These are phyloP conservation scores for Myotis vivesi DNA, from an alignment of 2,797 vertebrate species.

Conservation along the genomic window DNA sequence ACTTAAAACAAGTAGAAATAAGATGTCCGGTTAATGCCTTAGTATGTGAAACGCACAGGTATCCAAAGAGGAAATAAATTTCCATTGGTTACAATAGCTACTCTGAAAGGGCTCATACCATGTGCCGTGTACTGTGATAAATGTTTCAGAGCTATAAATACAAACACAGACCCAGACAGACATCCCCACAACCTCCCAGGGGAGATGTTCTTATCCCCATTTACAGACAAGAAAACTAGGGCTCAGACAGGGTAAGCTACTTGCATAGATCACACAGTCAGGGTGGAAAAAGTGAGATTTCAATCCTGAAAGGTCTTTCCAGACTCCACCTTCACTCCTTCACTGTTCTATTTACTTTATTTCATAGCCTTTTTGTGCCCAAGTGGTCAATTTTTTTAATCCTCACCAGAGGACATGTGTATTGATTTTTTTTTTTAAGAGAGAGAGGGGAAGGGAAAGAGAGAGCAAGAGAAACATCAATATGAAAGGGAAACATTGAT, in stretches of 20 bases:
- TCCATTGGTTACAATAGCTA: background rate
- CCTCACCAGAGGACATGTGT: background rate
- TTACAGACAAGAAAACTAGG: background rate
- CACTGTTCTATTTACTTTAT: background rate
- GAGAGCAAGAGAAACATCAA: background rate
- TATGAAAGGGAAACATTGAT: background rate
- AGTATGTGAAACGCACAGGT: background rate
- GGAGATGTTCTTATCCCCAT: background rate
- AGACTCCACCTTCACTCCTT: background rate
- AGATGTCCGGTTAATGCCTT: background rate
- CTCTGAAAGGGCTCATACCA: background rate
- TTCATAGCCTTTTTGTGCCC: background rate
- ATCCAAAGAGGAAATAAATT: conserved; percentile 11
- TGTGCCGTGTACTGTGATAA: background rate
- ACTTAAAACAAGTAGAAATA: conserved; percentile 2
- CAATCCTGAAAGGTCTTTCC: background rate
- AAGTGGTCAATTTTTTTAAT: background rate
- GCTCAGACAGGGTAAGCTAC: background rate
- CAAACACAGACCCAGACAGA: background rate
- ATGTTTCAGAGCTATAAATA: background rate
- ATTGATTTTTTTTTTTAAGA: background rate
- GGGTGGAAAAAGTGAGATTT: background rate
- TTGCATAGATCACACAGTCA: background rate
- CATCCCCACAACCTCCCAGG: background rate
- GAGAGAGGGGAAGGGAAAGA: background rate